Evolutionary conservation across 2,888 invertebrate genomes (phyloP).

Genomic region (Ophion slaviceki): DNA sequence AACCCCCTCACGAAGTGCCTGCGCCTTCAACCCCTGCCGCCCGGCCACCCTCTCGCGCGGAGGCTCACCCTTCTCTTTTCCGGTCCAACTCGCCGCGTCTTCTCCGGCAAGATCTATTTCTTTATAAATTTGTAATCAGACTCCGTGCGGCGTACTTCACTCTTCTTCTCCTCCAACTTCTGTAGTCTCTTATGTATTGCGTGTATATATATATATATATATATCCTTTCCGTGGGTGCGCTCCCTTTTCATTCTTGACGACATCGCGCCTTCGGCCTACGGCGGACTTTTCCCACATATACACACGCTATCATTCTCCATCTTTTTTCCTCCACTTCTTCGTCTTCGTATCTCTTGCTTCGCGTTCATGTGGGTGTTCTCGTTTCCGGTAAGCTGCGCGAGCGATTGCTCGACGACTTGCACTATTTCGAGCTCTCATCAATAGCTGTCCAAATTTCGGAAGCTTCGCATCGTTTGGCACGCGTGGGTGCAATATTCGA

Average conservation of each 20-base stretch:
- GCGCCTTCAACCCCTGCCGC: constrained; percentile 35
- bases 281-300: constrained; percentile 10
- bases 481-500: constrained; percentile 6
- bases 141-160: constrained; percentile 65
- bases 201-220: background rate
- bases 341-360: constrained; percentile 1
- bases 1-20: constrained; percentile 52
- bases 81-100: constrained; percentile 55
- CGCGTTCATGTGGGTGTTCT: constrained; percentile 25
- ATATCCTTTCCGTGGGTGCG: constrained; percentile 5
- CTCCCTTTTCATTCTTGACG: constrained; percentile 29
- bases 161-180: constrained; percentile 58
- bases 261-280: constrained; percentile 12
- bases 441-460: constrained; percentile 9
- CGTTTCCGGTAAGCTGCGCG: background rate
- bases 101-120: constrained; percentile 73
- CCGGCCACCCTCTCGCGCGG: constrained; percentile 20
- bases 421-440: constrained; percentile 17
- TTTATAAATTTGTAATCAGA: constrained; percentile 78
- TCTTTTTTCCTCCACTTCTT: constrained; percentile 34
- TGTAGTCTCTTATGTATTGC: constrained; percentile 38
- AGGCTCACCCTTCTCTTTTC: constrained; percentile 40
- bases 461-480: constrained; percentile 2
- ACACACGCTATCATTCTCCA: constrained; percentile 37
- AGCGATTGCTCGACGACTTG: background rate